Evolutionary conservation across 2,113 vertebrate species (phyloP).

Genomic region (Helogale parvula): DNA sequence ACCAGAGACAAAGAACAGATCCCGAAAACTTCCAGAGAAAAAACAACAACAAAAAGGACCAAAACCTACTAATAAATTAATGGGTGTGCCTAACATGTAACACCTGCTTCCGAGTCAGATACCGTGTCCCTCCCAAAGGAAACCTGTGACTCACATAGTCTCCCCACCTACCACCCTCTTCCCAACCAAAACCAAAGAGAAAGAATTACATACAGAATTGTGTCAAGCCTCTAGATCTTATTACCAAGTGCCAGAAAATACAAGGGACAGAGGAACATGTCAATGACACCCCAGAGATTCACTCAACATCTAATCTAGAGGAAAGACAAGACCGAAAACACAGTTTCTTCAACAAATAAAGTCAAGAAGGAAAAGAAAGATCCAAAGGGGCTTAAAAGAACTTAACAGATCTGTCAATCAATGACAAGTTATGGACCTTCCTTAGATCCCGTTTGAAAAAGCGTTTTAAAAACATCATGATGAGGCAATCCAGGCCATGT

Average conservation of each 20-base stretch:
- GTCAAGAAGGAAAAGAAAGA: neutral
- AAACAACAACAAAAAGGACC: neutral
- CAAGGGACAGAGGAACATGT: neutral
- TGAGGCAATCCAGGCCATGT: neutral
- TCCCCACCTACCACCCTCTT: neutral
- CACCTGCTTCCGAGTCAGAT: neutral
- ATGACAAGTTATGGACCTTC: neutral
- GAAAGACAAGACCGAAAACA: neutral
- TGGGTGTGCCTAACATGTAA: neutral
- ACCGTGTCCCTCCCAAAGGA: neutral
- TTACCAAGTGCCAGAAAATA: neutral
- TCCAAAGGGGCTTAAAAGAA: neutral
- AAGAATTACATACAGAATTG: neutral
- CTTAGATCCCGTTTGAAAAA: neutral
- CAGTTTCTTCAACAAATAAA: slow-evolving; percentile 5
- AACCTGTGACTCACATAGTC: neutral
- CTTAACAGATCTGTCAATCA: neutral
- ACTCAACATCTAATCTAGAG: neutral
- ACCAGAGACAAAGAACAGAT: neutral
- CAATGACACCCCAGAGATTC: neutral
- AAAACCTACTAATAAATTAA: neutral
- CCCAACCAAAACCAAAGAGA: neutral
- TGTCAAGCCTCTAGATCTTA: neutral
- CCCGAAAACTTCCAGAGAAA: neutral
- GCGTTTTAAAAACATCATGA: neutral